phyloP scores from a whole-genome alignment of 2,888 invertebrate species.

The Conomelus anceps region DNA sequence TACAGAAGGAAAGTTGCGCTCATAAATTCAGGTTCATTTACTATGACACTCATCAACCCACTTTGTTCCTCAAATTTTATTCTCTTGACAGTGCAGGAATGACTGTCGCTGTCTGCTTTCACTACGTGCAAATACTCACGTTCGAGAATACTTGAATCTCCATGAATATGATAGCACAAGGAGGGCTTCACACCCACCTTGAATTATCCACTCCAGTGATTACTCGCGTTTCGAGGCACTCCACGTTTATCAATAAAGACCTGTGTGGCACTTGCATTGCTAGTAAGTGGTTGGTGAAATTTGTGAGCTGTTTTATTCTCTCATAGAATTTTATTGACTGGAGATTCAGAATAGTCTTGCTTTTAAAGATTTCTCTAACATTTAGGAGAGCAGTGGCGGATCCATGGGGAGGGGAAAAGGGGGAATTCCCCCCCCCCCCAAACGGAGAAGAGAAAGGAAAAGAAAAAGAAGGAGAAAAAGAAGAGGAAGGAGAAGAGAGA shows the following conservation, averaged over 20 bases:
- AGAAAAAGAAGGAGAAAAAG: no score
- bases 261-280: background rate
- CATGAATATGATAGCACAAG: background rate
- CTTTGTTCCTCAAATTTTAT: no score
- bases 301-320: background rate
- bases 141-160: background rate
- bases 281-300: background rate
- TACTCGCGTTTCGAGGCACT: background rate
- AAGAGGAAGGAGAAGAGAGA: no score
- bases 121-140: no score
- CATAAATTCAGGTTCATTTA: no score
- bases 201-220: background rate
- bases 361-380: background rate
- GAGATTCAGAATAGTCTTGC: background rate
- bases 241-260: background rate
- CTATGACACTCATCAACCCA: no score
- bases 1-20: no score
- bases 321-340: background rate
- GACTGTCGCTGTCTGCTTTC: no score
- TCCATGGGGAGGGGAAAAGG: no score
- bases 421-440: no score
- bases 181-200: background rate
- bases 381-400: background rate
- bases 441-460: no score
- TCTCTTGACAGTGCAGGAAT: no score